Conservation (phyloP, 1,140 invertebrate species). For the Lepeophtheirus salmonis region DNA sequence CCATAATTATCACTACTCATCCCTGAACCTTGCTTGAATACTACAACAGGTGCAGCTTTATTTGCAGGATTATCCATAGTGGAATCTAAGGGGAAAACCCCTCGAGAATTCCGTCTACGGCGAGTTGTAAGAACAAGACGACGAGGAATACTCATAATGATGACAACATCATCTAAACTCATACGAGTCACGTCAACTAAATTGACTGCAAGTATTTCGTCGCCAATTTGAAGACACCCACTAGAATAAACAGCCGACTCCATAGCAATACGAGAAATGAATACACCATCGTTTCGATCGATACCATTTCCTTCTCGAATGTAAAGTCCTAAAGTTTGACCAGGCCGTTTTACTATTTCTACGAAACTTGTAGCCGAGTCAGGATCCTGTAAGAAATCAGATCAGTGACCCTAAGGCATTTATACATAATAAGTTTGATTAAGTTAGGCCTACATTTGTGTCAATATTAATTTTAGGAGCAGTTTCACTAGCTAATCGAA, state of each 20-base stretch:
- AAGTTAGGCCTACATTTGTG: conserved; percentile 21
- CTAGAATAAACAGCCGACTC: conserved; percentile 92
- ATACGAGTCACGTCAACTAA: conserved; percentile 89
- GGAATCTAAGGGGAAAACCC: not conserved
- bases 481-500: conserved; percentile 54
- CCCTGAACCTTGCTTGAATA: conserved; percentile 48
- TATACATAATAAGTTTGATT: too few species aligned
- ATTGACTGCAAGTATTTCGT: conserved; percentile 94
- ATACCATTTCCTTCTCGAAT: conserved; percentile 90
- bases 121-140: conserved; percentile 78
- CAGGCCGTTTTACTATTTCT: conserved; percentile 95
- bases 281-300: conserved; percentile 81
- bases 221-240: conserved; percentile 82
- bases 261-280: conserved; percentile 90
- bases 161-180: conserved; percentile 94
- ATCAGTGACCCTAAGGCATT: too few species aligned
- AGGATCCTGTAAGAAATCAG: conserved; percentile 48
- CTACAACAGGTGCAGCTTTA: conserved; percentile 74
- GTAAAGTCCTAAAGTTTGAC: conserved; percentile 91
- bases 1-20: not conserved
- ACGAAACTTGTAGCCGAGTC: conserved; percentile 65
- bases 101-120: too few species aligned
- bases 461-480: conserved; percentile 28
- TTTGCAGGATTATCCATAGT: conserved; percentile 27
- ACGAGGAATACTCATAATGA: conserved; percentile 95